A percentile compares a stretch with the other conserved stretches of the same genome.
Conservation (phyloP, 2,888 invertebrate genomes). For the Scaptomyza polygonia region DNA sequence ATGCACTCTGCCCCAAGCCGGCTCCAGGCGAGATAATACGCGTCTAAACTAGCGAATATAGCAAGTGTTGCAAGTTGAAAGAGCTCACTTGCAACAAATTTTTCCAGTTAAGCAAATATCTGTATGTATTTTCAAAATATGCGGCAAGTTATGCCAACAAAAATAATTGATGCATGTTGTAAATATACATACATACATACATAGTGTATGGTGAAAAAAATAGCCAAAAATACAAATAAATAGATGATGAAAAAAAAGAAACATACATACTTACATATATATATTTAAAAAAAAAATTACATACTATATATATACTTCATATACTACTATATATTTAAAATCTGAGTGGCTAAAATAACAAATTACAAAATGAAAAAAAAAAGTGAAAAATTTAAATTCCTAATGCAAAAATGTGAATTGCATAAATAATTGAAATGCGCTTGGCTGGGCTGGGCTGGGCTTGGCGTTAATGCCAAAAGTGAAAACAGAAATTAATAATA, state of each 20-base stretch:
- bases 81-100: no score
- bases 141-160: slow-evolving; percentile 14
- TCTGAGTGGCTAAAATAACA: slow-evolving; percentile 15
- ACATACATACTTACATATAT: slow-evolving; percentile 3
- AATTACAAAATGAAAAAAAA: background rate
- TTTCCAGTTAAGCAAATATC: slow-evolving; percentile 62
- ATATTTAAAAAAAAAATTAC: background rate
- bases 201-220: slow-evolving; percentile 2
- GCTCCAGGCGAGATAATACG: slow-evolving; percentile 84
- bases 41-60: no score
- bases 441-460: no score
- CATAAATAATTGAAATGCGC: slow-evolving; percentile 62
- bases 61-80: no score
- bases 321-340: slow-evolving; percentile 20
- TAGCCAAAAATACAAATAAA: slow-evolving; percentile 16
- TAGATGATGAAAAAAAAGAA: slow-evolving; percentile 2
- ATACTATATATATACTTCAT: slow-evolving; percentile 1
- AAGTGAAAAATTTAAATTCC: slow-evolving; percentile 30
- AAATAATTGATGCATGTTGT: slow-evolving; percentile 30
- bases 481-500: slow-evolving; percentile 66
- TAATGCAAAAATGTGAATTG: slow-evolving; percentile 39
- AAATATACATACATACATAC: slow-evolving; percentile 20
- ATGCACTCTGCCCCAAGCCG: slow-evolving; percentile 78
- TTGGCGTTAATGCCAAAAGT: slow-evolving; percentile 51
- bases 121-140: slow-evolving; percentile 37